Evolutionary conservation across 2,113 vertebrate genomes (phyloP).

Genomic region (Morone chrysops): DNA sequence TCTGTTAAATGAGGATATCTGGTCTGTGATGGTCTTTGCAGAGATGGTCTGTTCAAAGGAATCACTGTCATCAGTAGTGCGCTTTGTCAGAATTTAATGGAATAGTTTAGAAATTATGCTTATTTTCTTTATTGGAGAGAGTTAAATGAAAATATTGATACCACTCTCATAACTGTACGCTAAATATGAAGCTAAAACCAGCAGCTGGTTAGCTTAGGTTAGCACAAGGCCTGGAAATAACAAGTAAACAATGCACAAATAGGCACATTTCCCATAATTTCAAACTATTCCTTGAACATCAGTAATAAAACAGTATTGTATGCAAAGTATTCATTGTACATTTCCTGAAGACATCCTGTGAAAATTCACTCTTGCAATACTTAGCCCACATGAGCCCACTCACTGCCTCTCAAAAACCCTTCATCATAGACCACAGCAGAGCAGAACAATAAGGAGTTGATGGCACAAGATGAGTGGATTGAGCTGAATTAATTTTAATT

Average conservation of each 20-base stretch:
- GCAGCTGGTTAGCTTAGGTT: neutral
- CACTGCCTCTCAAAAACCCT: slow-evolving; percentile 31
- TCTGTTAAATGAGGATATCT: neutral
- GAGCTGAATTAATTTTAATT: slow-evolving; percentile 70
- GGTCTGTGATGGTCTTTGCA: slow-evolving; percentile 3
- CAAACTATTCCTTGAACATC: neutral
- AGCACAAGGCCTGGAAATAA: neutral
- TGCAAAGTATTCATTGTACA: slow-evolving; percentile 2
- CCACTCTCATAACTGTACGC: neutral
- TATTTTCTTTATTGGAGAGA: neutral
- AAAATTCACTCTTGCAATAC: slow-evolving; percentile 12
- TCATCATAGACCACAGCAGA: slow-evolving; percentile 39
- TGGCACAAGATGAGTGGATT: slow-evolving; percentile 57
- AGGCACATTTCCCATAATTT: neutral
- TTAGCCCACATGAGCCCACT: slow-evolving; percentile 31
- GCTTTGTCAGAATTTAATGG: slow-evolving; percentile 6
- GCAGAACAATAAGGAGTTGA: slow-evolving; percentile 34
- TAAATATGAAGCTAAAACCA: no score
- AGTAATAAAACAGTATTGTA: neutral
- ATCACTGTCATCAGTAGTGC: neutral
- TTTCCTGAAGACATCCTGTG: slow-evolving; percentile 17
- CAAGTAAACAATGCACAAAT: neutral
- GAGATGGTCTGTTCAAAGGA: neutral
- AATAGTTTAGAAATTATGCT: neutral
- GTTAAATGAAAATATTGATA: neutral